A percentile compares a stretch with the other conserved stretches of the same genome.
phyloP scores from a whole-genome alignment of 2,113 vertebrate species.

The Trematomus loennbergii region DNA sequence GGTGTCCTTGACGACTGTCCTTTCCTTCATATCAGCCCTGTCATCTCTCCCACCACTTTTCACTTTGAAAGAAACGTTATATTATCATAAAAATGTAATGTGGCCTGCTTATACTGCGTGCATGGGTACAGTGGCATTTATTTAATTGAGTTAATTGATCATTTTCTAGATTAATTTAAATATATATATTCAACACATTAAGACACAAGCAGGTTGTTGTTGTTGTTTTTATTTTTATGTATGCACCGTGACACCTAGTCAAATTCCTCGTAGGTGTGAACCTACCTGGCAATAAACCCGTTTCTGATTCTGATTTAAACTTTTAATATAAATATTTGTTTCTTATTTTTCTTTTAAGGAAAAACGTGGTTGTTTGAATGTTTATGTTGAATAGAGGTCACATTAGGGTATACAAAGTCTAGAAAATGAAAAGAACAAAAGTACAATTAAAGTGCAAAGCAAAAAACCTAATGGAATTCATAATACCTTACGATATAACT shows the following conservation, averaged over 20 bases:
- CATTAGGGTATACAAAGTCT: background rate
- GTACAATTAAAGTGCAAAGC: too few relatives aligned
- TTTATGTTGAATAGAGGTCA: background rate
- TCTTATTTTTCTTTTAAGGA: background rate
- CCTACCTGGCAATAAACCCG: too few relatives aligned
- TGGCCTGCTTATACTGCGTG: background rate
- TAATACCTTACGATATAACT: background rate
- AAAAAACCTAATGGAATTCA: too few relatives aligned
- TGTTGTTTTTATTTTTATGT: too few relatives aligned
- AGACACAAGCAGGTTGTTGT: background rate
- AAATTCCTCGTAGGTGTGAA: too few relatives aligned
- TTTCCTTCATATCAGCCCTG: conserved; percentile 47
- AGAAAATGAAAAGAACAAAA: too few relatives aligned
- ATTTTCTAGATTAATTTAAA: too few relatives aligned
- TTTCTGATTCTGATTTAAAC: background rate
- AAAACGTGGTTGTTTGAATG: background rate
- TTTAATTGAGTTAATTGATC: background rate
- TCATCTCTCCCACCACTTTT: conserved; percentile 52
- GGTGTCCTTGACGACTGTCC: conserved; percentile 73
- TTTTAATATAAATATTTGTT: background rate
- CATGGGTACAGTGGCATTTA: background rate
- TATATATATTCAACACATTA: background rate
- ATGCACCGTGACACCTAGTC: too few relatives aligned
- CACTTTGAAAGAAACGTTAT: conserved; percentile 19
- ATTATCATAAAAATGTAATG: too few relatives aligned